phyloP scores from a whole-genome alignment of 2,797 vertebrate species.

The Linurgus olivaceus region DNA sequence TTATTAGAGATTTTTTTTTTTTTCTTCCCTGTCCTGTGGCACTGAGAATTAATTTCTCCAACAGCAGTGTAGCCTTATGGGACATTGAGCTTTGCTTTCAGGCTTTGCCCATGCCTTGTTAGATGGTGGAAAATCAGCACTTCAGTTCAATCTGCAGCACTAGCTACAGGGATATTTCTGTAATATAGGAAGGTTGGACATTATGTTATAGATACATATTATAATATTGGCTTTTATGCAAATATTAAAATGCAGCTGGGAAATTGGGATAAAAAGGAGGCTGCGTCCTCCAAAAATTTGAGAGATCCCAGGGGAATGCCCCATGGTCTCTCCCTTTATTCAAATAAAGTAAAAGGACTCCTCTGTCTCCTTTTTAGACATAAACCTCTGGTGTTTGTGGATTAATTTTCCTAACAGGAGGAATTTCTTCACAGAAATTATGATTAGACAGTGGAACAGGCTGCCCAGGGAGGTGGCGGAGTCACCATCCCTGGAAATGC shows the following conservation, averaged over 20 bases:
- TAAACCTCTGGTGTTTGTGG: too few species aligned
- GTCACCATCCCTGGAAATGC: not conserved
- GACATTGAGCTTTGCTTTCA: not conserved
- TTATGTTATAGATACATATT: not conserved
- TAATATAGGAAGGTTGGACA: not conserved
- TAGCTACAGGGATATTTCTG: not conserved
- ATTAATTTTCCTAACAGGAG: not conserved
- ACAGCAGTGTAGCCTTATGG: rapidly evolving
- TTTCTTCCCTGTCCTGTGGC: not conserved
- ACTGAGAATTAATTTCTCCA: not conserved
- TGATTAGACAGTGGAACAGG: not conserved
- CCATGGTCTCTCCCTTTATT: too few species aligned
- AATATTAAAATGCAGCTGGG: not conserved
- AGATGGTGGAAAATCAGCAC: rapidly evolving
- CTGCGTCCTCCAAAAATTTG: too few species aligned
- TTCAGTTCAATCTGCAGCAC: not conserved
- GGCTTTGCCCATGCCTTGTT: rapidly evolving
- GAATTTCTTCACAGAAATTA: not conserved
- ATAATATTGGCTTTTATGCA: not conserved
- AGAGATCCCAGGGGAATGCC: too few species aligned
- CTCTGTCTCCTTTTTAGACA: too few species aligned
- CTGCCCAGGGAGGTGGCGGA: too few species aligned
- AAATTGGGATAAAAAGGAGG: too few species aligned
- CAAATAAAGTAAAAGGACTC: too few species aligned
- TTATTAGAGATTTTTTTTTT: not conserved